These are phyloP conservation scores for Actenoides hombroni DNA, from an alignment of 2,113 vertebrate genomes.

Conservation along the genomic window DNA sequence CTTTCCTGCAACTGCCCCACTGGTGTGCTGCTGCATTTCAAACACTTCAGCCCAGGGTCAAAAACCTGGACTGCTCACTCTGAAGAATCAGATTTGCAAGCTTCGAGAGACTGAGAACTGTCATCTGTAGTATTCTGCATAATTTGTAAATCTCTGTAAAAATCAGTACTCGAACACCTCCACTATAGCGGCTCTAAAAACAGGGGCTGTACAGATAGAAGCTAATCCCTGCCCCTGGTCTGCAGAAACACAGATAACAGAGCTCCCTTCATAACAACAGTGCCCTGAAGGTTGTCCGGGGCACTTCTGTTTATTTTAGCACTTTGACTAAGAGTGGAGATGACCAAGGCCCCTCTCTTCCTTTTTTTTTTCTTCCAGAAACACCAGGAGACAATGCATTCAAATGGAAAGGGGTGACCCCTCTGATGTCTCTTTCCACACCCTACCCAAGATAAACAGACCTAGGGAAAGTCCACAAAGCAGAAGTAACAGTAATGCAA, in stretches of 20 bases:
- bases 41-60: neutral
- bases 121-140: too few species aligned
- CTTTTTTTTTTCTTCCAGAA: neutral
- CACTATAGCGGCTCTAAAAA: neutral
- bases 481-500: neutral
- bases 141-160: too few species aligned
- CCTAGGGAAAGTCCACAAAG: neutral
- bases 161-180: fast-evolving
- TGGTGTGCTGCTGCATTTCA: fast-evolving
- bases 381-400: too few species aligned
- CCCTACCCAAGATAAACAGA: fast-evolving
- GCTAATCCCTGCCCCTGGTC: neutral
- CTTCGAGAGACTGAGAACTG: neutral
- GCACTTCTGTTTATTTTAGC: neutral
- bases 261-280: neutral
- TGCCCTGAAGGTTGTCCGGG: neutral
- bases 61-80: neutral
- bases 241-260: neutral
- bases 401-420: neutral
- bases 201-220: fast-evolving
- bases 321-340: neutral
- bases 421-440: fast-evolving
- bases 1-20: fast-evolving
- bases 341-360: neutral
- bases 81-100: neutral